Conservation (phyloP, 2,797 vertebrate species). For the Gymnodraco acuticeps region DNA sequence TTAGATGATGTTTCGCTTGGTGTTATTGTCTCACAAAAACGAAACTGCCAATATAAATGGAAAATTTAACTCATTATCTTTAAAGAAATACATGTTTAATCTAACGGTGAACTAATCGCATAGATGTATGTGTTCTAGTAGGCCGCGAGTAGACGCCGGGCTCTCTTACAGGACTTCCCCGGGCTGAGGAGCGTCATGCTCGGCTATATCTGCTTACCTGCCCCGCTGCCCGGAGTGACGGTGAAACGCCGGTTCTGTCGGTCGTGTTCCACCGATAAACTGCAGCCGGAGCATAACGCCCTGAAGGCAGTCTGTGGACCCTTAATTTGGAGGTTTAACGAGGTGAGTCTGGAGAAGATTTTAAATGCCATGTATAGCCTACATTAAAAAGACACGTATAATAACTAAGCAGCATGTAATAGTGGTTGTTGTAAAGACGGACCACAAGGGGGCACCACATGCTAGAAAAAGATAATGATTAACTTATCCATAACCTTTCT, state of each 20-base stretch:
- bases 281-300: neutral
- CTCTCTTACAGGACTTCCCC: neutral
- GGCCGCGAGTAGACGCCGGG: constrained; percentile 47
- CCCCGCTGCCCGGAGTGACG: constrained; percentile 52
- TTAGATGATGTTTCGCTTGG: neutral
- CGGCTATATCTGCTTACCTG: constrained; percentile 62
- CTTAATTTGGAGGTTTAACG: neutral
- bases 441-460: constrained; percentile 44
- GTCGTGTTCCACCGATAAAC: constrained; percentile 76
- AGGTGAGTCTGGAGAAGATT: constrained; percentile 33
- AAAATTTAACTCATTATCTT: fast-evolving
- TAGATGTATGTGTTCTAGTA: fast-evolving
- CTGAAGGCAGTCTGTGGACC: neutral
- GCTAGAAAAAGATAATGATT: neutral
- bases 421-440: fast-evolving
- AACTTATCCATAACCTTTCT: neutral
- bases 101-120: neutral
- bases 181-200: neutral
- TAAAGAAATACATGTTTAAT: neutral
- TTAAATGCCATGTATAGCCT: constrained; percentile 51
- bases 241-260: constrained; percentile 74
- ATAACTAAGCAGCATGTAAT: too few species aligned
- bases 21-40: fast-evolving
- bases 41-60: fast-evolving
- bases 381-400: neutral